Evolutionary conservation across 2,888 invertebrate genomes (phyloP).

Genomic region (Diloba caeruleocephala): DNA sequence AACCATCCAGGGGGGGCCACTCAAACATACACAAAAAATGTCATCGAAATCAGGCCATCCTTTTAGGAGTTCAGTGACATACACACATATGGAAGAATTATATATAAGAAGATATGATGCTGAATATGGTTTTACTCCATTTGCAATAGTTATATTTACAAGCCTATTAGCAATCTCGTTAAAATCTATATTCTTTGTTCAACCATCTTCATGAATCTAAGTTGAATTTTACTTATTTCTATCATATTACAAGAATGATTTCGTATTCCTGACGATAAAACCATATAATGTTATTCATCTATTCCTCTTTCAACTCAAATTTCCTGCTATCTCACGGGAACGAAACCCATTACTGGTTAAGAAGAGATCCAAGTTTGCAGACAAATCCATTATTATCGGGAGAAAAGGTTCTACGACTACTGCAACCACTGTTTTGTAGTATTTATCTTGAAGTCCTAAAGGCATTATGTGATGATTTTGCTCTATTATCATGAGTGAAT

Average conservation of each 20-base stretch:
- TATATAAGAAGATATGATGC: too few species aligned
- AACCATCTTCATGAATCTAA: too few species aligned
- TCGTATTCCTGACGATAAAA: neutral
- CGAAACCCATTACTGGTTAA: slow-evolving; percentile 16
- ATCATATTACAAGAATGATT: neutral
- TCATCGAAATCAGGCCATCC: too few species aligned
- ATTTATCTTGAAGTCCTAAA: slow-evolving; percentile 1
- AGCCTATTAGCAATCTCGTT: too few species aligned
- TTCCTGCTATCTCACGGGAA: slow-evolving; percentile 29
- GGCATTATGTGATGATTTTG: neutral
- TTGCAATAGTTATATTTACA: too few species aligned
- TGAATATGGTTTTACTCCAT: too few species aligned
- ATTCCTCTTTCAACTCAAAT: slow-evolving; percentile 25
- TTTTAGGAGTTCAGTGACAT: too few species aligned
- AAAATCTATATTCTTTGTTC: too few species aligned
- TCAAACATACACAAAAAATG: too few species aligned
- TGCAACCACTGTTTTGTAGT: slow-evolving; percentile 4
- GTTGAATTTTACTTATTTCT: too few species aligned
- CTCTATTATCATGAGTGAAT: neutral
- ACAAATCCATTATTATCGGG: slow-evolving; percentile 33
- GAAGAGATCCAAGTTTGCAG: slow-evolving; percentile 34
- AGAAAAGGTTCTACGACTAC: slow-evolving; percentile 8
- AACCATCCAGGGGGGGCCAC: too few species aligned
- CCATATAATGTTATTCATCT: slow-evolving; percentile 15
- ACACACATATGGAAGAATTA: too few species aligned